Percentiles rank a stretch among this genome's conserved stretches.
phyloP scores from a whole-genome alignment of 2,797 vertebrate genomes.

The Anableps anableps region DNA sequence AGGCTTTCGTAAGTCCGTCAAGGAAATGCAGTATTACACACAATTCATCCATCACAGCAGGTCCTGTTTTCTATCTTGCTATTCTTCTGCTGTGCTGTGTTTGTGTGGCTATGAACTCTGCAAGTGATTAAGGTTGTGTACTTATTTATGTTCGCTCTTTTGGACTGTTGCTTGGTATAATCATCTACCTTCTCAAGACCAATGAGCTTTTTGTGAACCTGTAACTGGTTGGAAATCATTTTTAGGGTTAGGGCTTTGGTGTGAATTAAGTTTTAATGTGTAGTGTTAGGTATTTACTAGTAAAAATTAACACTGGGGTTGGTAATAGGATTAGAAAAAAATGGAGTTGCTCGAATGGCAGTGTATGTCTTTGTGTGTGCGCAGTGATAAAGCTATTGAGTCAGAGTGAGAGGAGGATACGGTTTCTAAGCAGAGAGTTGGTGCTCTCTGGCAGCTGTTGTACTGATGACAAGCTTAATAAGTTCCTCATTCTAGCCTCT shows the following conservation, averaged over 20 bases:
- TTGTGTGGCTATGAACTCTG: slow-evolving; percentile 24
- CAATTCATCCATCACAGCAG: slow-evolving; percentile 72
- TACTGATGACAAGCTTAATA: slow-evolving; percentile 53
- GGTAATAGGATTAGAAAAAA: not conserved
- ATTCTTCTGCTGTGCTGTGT: slow-evolving; percentile 38
- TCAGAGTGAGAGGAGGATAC: slow-evolving; percentile 24
- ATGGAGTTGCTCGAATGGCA: not conserved
- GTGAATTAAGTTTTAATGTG: not conserved
- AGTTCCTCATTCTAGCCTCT: slow-evolving; percentile 45
- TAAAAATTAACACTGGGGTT: not conserved
- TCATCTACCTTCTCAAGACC: not conserved
- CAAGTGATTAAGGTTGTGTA: not conserved
- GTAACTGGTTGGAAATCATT: not conserved
- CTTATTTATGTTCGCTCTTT: not conserved
- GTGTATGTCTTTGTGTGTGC: slow-evolving; percentile 16
- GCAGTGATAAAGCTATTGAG: slow-evolving; percentile 42
- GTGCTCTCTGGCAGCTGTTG: slow-evolving; percentile 58
- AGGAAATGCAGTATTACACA: slow-evolving; percentile 57
- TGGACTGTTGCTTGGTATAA: not conserved
- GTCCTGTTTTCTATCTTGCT: slow-evolving; percentile 52
- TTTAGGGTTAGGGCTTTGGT: not conserved
- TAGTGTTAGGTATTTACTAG: not conserved
- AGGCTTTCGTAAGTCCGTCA: slow-evolving; percentile 63
- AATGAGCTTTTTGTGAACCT: not conserved
- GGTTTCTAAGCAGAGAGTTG: slow-evolving; percentile 6